Evolutionary conservation across 2,888 invertebrate species (phyloP).

Genomic region (Trichogramma evanescens): DNA sequence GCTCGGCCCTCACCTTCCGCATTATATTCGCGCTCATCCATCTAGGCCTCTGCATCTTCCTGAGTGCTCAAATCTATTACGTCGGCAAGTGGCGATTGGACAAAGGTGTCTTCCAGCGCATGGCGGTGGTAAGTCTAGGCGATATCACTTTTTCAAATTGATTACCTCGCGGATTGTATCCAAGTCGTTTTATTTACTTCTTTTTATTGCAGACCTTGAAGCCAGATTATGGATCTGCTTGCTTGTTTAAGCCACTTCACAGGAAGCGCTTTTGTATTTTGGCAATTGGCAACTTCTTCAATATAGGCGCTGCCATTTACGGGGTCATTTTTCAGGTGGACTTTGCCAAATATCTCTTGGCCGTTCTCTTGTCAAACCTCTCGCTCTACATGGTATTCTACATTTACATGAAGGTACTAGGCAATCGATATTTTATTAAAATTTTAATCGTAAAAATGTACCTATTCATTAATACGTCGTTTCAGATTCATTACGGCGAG

Average conservation of each 20-base stretch:
- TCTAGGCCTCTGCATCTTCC: slow-evolving; percentile 57
- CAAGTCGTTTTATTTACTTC: background rate
- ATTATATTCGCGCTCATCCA: slow-evolving; percentile 65
- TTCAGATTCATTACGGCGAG: slow-evolving; percentile 59
- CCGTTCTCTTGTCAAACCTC: slow-evolving; percentile 76
- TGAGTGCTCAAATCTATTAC: slow-evolving; percentile 69
- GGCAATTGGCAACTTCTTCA: slow-evolving; percentile 57
- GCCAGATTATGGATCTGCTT: slow-evolving; percentile 47
- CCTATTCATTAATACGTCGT: slow-evolving; percentile 19
- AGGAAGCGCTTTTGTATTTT: slow-evolving; percentile 54
- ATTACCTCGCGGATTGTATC: background rate
- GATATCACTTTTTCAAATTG: background rate
- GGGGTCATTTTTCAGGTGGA: slow-evolving; percentile 61
- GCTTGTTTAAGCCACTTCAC: slow-evolving; percentile 48
- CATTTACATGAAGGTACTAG: slow-evolving; percentile 69
- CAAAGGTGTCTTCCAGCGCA: slow-evolving; percentile 32
- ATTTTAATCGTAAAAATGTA: slow-evolving; percentile 15
- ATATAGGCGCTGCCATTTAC: slow-evolving; percentile 60
- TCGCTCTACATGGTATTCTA: slow-evolving; percentile 75
- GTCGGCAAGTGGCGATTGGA: slow-evolving; percentile 64
- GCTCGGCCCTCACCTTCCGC: slow-evolving; percentile 61
- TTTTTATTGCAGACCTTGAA: slow-evolving; percentile 32
- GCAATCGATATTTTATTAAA: background rate
- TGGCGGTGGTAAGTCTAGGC: slow-evolving; percentile 31
- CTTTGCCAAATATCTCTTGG: slow-evolving; percentile 73